Conservation (phyloP, 2,888 invertebrate species). For the Acrocera orbiculus region DNA sequence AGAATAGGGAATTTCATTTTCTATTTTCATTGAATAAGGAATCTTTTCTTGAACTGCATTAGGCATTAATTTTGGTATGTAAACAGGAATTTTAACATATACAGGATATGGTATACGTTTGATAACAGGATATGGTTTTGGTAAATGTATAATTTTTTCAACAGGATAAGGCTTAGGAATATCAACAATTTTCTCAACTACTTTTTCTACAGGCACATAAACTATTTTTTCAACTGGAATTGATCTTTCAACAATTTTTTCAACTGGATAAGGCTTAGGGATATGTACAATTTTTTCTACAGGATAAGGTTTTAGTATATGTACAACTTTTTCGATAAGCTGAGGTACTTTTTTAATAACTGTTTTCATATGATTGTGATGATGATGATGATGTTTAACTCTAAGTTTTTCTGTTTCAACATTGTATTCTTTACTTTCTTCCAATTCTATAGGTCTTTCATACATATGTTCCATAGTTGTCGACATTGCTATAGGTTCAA, state of each 20-base stretch:
- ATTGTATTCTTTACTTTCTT: constrained; percentile 1
- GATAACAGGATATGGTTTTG: constrained; percentile 31
- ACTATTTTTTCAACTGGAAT: constrained; percentile 18
- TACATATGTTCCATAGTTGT: background rate
- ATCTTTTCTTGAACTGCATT: constrained; percentile 21
- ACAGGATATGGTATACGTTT: constrained; percentile 18
- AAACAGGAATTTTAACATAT: constrained; percentile 28
- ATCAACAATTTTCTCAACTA: constrained; percentile 36
- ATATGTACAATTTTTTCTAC: constrained; percentile 32
- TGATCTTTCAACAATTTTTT: constrained; percentile 23
- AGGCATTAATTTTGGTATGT: constrained; percentile 15
- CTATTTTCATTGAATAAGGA: constrained; percentile 17
- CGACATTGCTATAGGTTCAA: too few species aligned
- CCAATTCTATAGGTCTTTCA: constrained; percentile 11
- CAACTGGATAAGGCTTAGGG: constrained; percentile 36
- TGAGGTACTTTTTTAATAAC: constrained; percentile 38
- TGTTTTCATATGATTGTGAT: constrained; percentile 44
- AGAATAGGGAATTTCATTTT: constrained; percentile 19
- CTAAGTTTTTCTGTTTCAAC: constrained; percentile 19
- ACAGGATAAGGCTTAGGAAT: constrained; percentile 36
- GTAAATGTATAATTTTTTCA: constrained; percentile 34
- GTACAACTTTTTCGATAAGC: constrained; percentile 15
- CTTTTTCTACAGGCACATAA: constrained; percentile 34
- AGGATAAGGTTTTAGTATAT: constrained; percentile 31
- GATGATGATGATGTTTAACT: constrained; percentile 43